A percentile compares a stretch with the other conserved stretches of the same genome.
Evolutionary conservation across 2,797 vertebrate genomes (phyloP).

Genomic region (Alauda arvensis): DNA sequence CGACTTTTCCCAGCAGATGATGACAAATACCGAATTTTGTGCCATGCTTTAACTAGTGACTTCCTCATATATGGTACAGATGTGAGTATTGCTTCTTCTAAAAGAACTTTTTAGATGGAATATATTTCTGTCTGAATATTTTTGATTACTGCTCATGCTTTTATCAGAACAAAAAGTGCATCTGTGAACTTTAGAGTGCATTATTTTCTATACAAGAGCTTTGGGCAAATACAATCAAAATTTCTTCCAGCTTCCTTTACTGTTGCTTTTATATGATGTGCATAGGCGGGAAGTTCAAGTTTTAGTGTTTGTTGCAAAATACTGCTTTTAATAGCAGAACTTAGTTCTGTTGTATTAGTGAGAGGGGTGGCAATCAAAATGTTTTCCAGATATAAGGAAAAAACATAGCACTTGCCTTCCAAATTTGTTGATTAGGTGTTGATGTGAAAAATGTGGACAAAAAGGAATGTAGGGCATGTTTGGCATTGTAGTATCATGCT

Average conservation of each 20-base stretch:
- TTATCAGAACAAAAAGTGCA: not conserved
- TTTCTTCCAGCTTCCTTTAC: not conserved
- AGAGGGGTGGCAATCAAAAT: not conserved
- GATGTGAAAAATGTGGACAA: not conserved
- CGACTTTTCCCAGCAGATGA: conserved; percentile 88
- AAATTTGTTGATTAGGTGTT: not conserved
- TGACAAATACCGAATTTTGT: conserved; percentile 85
- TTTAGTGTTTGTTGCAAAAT: not conserved
- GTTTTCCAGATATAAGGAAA: not conserved
- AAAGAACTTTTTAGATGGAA: not conserved
- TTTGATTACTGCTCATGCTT: not conserved
- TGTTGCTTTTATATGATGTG: not conserved
- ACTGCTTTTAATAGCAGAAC: not conserved
- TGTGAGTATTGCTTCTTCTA: conserved; percentile 72
- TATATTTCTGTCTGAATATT: not conserved
- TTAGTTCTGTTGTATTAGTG: not conserved
- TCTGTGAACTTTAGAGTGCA: not conserved
- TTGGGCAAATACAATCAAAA: not conserved
- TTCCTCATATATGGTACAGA: conserved; percentile 95
- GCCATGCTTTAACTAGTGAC: conserved; percentile 88
- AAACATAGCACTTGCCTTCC: not conserved
- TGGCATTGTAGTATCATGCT: not conserved
- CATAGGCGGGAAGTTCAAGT: not conserved
- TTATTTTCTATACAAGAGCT: not conserved
- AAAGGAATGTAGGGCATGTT: not conserved